Percentiles rank a stretch among this genome's conserved stretches.
phyloP scores from a whole-genome alignment of 2,797 vertebrate species.

The Clarias fuscus region DNA sequence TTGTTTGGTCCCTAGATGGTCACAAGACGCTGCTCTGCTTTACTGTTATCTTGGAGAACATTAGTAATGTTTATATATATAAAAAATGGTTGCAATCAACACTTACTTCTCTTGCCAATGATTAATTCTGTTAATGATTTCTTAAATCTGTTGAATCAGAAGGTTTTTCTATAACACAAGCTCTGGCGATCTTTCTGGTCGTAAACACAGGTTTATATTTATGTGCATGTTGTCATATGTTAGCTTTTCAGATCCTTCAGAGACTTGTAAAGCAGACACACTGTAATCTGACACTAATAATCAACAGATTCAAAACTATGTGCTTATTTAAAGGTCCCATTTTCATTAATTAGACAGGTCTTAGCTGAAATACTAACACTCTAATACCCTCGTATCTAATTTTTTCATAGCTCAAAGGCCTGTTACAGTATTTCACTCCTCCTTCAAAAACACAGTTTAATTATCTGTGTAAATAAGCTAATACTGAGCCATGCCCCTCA shows the following conservation, averaged over 20 bases:
- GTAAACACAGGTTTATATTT: background rate
- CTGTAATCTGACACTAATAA: background rate
- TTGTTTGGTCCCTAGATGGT: conserved; percentile 54
- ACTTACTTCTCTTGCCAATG: background rate
- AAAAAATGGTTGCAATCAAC: background rate
- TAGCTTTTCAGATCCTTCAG: background rate
- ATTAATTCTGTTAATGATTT: background rate
- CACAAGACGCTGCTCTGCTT: conserved; percentile 2
- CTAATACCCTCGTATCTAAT: too few relatives aligned
- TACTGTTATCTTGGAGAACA: background rate
- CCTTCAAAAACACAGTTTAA: too few relatives aligned
- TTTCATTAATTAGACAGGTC: too few relatives aligned
- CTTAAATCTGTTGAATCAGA: background rate
- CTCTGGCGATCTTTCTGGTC: background rate
- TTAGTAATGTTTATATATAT: background rate
- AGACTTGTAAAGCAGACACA: background rate
- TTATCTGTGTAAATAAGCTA: too few relatives aligned
- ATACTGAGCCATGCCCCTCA: too few relatives aligned
- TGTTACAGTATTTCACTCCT: too few relatives aligned
- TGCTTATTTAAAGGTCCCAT: background rate
- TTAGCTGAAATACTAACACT: too few relatives aligned
- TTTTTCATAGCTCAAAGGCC: too few relatives aligned
- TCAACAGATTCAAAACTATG: background rate
- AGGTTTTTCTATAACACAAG: background rate
- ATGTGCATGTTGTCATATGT: background rate